phyloP scores from a whole-genome alignment of 2,888 invertebrate genomes.

The Cyrtodaria siliqua region DNA sequence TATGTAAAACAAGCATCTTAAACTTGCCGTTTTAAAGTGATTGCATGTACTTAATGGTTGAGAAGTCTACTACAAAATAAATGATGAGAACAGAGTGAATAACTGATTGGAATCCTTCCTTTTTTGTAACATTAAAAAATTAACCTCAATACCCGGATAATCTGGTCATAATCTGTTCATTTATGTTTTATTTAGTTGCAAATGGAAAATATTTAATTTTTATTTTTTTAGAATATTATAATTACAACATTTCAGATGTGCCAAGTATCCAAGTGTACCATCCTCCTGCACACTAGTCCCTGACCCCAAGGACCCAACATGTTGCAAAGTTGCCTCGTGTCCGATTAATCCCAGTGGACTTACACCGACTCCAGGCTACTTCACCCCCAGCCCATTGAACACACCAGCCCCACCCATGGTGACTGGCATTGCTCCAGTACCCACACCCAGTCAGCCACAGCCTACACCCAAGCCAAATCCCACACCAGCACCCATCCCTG shows the following conservation, averaged over 20 bases:
- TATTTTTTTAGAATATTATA: too few relatives aligned
- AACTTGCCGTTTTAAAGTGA: too few relatives aligned
- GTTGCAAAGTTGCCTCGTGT: constrained; percentile 75
- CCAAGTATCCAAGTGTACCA: constrained; percentile 65
- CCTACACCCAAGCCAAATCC: constrained; percentile 21
- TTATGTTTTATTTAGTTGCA: too few relatives aligned
- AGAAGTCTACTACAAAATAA: too few relatives aligned
- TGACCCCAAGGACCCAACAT: constrained; percentile 73
- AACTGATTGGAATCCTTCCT: too few relatives aligned
- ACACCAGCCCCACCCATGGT: constrained; percentile 67
- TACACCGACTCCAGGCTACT: constrained; percentile 69
- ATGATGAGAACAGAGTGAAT: too few relatives aligned
- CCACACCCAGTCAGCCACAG: constrained; percentile 27
- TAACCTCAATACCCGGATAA: too few relatives aligned
- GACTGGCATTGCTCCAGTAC: constrained; percentile 68
- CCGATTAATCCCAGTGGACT: constrained; percentile 66
- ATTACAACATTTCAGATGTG: constrained; percentile 70
- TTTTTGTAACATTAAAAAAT: too few relatives aligned
- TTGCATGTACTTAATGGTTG: too few relatives aligned
- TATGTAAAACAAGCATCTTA: too few relatives aligned
- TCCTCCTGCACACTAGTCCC: constrained; percentile 70
- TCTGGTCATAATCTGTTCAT: too few relatives aligned
- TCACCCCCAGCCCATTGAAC: constrained; percentile 58
- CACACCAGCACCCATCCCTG: constrained; percentile 49
- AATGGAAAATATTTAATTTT: too few relatives aligned